Conservation (phyloP, 2,888 invertebrate genomes). For the Amphipoea lucens region DNA sequence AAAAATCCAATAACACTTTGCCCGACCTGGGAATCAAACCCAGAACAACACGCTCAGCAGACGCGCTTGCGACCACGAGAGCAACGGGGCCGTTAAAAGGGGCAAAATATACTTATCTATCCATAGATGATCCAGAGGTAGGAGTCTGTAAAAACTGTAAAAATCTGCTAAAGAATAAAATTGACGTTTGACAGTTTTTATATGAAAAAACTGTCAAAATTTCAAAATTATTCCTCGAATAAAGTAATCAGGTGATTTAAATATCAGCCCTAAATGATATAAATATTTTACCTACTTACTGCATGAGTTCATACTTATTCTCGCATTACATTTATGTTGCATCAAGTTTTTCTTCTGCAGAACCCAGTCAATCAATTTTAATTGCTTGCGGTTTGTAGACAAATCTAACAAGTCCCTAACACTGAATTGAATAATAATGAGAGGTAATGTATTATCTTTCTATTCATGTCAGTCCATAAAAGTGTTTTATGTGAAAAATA, state of each 20-base stretch:
- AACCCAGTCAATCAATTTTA: neutral
- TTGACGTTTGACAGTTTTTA: no score
- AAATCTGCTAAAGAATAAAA: no score
- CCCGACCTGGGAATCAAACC: no score
- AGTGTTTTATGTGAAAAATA: constrained; percentile 56
- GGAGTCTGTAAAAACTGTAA: neutral
- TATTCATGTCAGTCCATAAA: constrained; percentile 51
- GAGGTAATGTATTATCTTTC: constrained; percentile 45
- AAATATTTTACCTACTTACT: neutral
- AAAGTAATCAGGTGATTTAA: no score
- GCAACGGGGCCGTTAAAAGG: no score
- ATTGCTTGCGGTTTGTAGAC: neutral
- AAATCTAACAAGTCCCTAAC: constrained; percentile 30
- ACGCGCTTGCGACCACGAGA: no score
- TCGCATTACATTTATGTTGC: neutral
- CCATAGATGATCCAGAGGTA: neutral
- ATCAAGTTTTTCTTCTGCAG: neutral
- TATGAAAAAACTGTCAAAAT: no score
- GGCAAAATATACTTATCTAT: neutral
- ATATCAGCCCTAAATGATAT: neutral
- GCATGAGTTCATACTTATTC: neutral
- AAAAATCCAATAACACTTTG: no score
- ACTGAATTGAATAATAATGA: constrained; percentile 49
- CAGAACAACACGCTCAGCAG: no score
- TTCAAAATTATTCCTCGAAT: no score